phyloP scores from a whole-genome alignment of 2,888 invertebrate species.

The Drosophila histrio region DNA sequence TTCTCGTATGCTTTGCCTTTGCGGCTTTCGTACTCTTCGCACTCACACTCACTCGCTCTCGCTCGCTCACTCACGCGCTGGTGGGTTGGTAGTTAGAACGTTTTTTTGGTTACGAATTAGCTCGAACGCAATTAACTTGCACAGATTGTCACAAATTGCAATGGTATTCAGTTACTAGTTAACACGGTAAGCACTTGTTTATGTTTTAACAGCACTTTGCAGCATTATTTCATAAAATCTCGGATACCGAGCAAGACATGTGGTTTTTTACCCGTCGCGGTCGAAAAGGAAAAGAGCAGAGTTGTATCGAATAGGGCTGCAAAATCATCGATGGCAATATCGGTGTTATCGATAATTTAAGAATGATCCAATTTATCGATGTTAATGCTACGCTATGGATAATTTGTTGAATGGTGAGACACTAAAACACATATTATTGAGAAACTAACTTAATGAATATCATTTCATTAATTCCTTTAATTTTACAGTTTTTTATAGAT shows the following conservation, averaged over 20 bases:
- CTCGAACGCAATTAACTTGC: slow-evolving; percentile 49
- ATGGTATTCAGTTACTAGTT: slow-evolving; percentile 70
- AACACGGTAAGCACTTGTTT: slow-evolving; percentile 71
- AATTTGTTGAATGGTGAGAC: too few species aligned
- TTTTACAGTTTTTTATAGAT: too few species aligned
- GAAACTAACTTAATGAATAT: too few species aligned
- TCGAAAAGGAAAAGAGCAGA: slow-evolving; percentile 86
- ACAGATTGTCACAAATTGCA: slow-evolving; percentile 63
- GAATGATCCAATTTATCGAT: too few species aligned
- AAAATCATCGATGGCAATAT: not conserved
- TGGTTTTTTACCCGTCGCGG: slow-evolving; percentile 89
- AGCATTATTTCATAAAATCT: slow-evolving; percentile 79
- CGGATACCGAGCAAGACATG: slow-evolving; percentile 85
- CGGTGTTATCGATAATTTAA: too few species aligned
- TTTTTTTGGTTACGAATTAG: slow-evolving; percentile 66
- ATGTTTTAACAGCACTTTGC: slow-evolving; percentile 79
- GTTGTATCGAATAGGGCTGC: slow-evolving; percentile 21
- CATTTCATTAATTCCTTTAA: too few species aligned
- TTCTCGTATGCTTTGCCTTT: slow-evolving; percentile 66
- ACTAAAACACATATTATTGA: too few species aligned
- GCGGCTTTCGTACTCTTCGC: slow-evolving; percentile 62
- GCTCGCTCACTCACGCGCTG: slow-evolving; percentile 69
- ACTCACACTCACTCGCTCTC: slow-evolving; percentile 45
- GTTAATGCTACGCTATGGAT: too few species aligned
- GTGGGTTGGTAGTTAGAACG: slow-evolving; percentile 57